Evolutionary conservation across 2,888 invertebrate species (phyloP), one percentile per base, ranked within the genome.

Genomic region (Campopleginae sp.): DNA sequence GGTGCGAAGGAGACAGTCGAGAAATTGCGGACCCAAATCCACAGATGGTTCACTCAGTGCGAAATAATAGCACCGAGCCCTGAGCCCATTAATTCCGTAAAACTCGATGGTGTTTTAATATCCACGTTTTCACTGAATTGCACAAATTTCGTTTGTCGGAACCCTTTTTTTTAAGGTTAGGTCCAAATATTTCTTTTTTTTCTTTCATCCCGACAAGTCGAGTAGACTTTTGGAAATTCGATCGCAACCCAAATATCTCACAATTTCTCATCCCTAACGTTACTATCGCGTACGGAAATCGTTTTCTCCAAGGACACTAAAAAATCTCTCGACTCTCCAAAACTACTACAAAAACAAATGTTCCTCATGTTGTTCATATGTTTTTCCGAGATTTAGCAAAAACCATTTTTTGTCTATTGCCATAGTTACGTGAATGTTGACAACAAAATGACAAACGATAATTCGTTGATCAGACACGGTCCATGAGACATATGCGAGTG

Each of bases 381-480:
- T 51, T 54, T 68, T n/a, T 42, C 1, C 4, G n/a, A 33, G 61
- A 46, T 31, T 19, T 27, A 0, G 31, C 8, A 38, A 58, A 78
- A 68, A 19, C 10, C 7, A 68, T n/a, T 10, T 31, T 79, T 71
- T 63, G 48, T 61, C 63, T 42, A 51, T 80, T 51, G 42, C 65
- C 63, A 71, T 80, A 27, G 68, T 31, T 72, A 80, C 80, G 48
- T 42, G n/a, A 19, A 63, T 51, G 12, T 72, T 65, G 48, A 72
- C 5, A 46, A 42, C 27, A 63, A 63, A 63, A 44, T 42, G 17
- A 72, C 38, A 66, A 77, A 66, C 14, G 66, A 48, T 66, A 38
- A 78, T 44, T 78, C 68, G n/a, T 58, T n/a, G 4, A 65, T 72
- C 65, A 42, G 80, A 72, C 80, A 72, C 71, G n/a, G 48, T 70